These are phyloP conservation scores for Ophion ellenae DNA, from an alignment of 2,888 invertebrate genomes.

Conservation along the genomic window DNA sequence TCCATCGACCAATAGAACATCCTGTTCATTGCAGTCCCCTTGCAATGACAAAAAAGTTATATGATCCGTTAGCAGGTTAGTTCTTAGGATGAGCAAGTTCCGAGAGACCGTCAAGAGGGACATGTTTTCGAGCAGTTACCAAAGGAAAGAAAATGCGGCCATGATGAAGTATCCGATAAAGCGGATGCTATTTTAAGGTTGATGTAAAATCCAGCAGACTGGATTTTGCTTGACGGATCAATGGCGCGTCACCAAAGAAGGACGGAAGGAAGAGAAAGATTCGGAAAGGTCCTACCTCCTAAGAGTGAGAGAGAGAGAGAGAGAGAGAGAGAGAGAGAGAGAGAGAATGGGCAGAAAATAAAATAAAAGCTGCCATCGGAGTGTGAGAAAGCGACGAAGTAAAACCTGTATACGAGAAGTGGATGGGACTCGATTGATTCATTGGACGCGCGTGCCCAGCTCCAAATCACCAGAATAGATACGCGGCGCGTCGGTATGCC, in stretches of 20 bases:
- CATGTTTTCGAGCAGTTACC: constrained; percentile 5
- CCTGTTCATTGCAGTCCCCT: neutral
- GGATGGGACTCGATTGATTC: constrained; percentile 82
- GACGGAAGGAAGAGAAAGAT: constrained; percentile 49
- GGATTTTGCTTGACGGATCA: constrained; percentile 49
- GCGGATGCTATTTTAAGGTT: constrained; percentile 22
- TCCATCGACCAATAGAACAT: neutral
- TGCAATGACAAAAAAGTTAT: neutral
- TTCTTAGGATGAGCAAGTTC: constrained; percentile 5
- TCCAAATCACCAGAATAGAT: constrained; percentile 84
- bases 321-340: constrained; percentile 41
- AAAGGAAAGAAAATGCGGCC: neutral
- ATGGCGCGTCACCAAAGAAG: constrained; percentile 60
- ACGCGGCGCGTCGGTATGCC: constrained; percentile 79
- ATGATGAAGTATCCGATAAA: neutral
- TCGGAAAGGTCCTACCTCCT: constrained; percentile 13
- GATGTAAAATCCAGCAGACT: neutral
- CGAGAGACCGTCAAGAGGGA: constrained; percentile 53
- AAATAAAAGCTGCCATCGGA: constrained; percentile 35
- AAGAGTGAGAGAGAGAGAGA: constrained; percentile 54
- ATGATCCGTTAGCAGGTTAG: constrained; percentile 4
- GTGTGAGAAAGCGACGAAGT: constrained; percentile 62
- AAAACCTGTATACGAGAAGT: constrained; percentile 66
- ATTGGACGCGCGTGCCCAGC: constrained; percentile 83
- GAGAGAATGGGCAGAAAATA: constrained; percentile 39